A percentile compares a stretch with the other conserved stretches of the same genome.
Evolutionary conservation across 2,113 vertebrate genomes (phyloP).

Genomic region (Aleadryas rufinucha): DNA sequence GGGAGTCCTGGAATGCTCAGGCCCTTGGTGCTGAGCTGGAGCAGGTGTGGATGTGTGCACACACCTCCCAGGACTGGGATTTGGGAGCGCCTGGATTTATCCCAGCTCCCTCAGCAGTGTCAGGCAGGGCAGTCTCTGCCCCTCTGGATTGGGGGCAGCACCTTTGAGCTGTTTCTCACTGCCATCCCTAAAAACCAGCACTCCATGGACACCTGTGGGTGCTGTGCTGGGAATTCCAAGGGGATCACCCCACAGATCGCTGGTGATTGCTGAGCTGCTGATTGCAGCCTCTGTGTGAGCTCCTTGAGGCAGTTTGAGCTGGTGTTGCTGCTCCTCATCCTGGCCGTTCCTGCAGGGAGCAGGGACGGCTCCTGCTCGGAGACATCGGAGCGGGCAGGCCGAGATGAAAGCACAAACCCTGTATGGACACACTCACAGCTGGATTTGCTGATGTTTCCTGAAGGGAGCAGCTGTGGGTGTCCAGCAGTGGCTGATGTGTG

Average conservation of each 20-base stretch:
- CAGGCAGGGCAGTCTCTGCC: not conserved
- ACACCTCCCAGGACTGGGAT: rapidly evolving
- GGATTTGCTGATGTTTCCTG: not conserved
- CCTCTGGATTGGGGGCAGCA: not conserved
- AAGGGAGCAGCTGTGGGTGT: not conserved
- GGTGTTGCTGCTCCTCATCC: rapidly evolving
- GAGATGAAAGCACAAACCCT: not conserved
- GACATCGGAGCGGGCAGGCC: not conserved
- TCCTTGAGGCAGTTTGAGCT: not conserved
- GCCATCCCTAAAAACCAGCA: rapidly evolving
- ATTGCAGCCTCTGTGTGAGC: not conserved
- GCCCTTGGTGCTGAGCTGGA: not conserved
- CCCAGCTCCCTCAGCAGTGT: not conserved
- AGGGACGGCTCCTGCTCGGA: not conserved
- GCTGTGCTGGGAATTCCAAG: rapidly evolving
- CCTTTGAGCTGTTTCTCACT: not conserved
- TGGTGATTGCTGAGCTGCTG: not conserved
- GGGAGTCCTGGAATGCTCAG: not conserved
- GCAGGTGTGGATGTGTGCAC: not conserved
- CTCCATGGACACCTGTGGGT: rapidly evolving
- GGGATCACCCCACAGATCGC: rapidly evolving
- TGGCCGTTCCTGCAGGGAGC: not conserved
- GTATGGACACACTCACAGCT: rapidly evolving
- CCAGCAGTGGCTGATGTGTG: not conserved
- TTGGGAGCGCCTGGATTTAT: not conserved